Percentiles rank a stretch among this genome's conserved stretches.
phyloP scores from a whole-genome alignment of 2,888 invertebrate species.

The Drosophila cracens region DNA sequence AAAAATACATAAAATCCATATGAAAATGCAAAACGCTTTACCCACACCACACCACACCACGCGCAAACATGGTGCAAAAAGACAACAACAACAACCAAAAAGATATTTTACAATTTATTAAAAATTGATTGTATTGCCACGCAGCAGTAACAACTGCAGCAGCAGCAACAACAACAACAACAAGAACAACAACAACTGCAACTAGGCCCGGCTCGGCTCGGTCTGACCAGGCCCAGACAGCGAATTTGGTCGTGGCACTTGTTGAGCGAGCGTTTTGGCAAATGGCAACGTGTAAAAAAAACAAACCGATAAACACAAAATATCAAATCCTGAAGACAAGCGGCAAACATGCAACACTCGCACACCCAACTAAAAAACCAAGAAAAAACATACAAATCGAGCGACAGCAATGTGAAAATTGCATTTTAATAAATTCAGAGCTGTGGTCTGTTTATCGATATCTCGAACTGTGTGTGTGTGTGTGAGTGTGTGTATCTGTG shows the following conservation, averaged over 20 bases:
- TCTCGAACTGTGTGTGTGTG: slow-evolving; percentile 41
- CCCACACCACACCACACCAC: slow-evolving; percentile 41
- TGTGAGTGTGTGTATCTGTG: slow-evolving; percentile 34
- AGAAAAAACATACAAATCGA: not conserved
- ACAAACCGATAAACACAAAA: slow-evolving; percentile 30
- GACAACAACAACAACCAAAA: slow-evolving; percentile 27
- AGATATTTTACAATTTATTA: slow-evolving; percentile 75
- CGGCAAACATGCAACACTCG: slow-evolving; percentile 64
- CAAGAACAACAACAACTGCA: slow-evolving; percentile 30
- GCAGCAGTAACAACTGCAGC: slow-evolving; percentile 60
- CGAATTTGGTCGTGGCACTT: slow-evolving; percentile 56
- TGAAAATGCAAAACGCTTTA: slow-evolving; percentile 74
- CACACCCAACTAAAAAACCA: slow-evolving; percentile 45
- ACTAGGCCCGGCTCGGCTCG: slow-evolving; percentile 44
- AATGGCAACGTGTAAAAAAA: slow-evolving; percentile 68
- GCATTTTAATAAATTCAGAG: slow-evolving; percentile 78
- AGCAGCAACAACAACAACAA: slow-evolving; percentile 26
- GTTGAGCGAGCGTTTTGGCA: slow-evolving; percentile 67
- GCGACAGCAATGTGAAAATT: slow-evolving; percentile 70
- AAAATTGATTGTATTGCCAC: slow-evolving; percentile 79
- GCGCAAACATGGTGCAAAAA: slow-evolving; percentile 38
- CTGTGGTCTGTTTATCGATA: slow-evolving; percentile 64
- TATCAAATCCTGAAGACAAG: slow-evolving; percentile 57
- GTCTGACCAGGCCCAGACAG: slow-evolving; percentile 33
- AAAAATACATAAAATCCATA: slow-evolving; percentile 60